Evolutionary conservation across 2,113 vertebrate genomes (phyloP).

Genomic region (Dicerorhinus sumatrensis): DNA sequence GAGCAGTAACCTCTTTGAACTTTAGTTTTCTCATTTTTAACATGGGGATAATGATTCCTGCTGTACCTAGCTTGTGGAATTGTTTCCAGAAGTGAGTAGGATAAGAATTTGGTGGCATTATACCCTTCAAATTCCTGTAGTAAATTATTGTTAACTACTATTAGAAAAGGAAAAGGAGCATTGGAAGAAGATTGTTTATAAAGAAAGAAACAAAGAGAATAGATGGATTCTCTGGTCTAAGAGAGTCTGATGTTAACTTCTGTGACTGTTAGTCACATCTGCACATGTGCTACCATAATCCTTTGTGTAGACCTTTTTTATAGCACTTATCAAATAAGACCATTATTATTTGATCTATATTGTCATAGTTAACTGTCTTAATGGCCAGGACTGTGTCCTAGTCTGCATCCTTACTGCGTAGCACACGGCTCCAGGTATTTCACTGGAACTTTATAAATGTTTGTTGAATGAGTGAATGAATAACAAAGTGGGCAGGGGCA

Average conservation of each 20-base stretch:
- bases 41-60: background rate
- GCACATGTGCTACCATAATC: background rate
- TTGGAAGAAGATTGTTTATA: background rate
- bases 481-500: background rate
- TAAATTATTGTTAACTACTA: background rate
- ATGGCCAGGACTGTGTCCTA: background rate
- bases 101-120: slow-evolving; percentile 22
- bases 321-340: background rate
- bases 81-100: slow-evolving; percentile 11
- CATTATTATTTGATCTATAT: background rate
- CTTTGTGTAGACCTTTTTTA: background rate
- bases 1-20: slow-evolving; percentile 10
- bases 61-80: slow-evolving; percentile 1
- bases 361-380: background rate
- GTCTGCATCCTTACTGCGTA: background rate
- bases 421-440: background rate
- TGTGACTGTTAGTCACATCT: background rate
- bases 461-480: slow-evolving; percentile 9
- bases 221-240: background rate
- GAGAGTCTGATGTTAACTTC: background rate
- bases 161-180: slow-evolving; percentile 46
- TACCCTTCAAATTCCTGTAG: background rate
- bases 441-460: slow-evolving; percentile 7
- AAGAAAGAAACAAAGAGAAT: slow-evolving; percentile 14
- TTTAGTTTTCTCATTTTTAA: slow-evolving; percentile 44